phyloP scores from a whole-genome alignment of 2,113 vertebrate species.

The Zosterops hypoxanthus region DNA sequence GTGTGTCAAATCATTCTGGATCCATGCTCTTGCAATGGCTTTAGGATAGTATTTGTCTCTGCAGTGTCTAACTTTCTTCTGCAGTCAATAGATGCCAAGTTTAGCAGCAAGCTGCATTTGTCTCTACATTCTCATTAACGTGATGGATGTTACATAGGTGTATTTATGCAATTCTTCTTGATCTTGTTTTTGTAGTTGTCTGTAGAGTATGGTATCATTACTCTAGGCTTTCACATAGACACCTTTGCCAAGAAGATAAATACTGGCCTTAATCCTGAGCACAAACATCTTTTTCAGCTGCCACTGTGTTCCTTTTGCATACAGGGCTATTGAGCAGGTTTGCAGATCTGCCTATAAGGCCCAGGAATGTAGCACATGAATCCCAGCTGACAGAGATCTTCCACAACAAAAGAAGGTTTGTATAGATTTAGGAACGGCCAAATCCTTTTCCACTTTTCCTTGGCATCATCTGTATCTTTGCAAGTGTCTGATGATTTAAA shows the following conservation, averaged over 20 bases:
- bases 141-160: slow-evolving; percentile 35
- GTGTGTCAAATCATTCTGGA: background rate
- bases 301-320: slow-evolving; percentile 4
- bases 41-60: slow-evolving; percentile 8
- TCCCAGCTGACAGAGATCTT: background rate
- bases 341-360: background rate
- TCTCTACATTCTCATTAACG: background rate
- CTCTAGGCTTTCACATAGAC: slow-evolving; percentile 10
- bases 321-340: background rate
- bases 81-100: slow-evolving; percentile 27
- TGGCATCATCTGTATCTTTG: background rate
- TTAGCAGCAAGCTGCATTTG: slow-evolving; percentile 2
- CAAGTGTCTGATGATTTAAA: background rate
- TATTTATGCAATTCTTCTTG: slow-evolving; percentile 56
- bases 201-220: slow-evolving; percentile 37
- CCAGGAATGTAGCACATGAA: background rate
- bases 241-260: slow-evolving; percentile 54
- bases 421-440: background rate
- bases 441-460: background rate
- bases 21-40: background rate
- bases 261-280: slow-evolving; percentile 27
- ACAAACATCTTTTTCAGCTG: slow-evolving; percentile 38
- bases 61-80: background rate
- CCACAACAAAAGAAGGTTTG: background rate
- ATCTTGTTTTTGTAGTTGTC: slow-evolving; percentile 57